A percentile compares a stretch with the other conserved stretches of the same genome.
Conservation (phyloP, 2,797 vertebrate species). For the Pelochelys cantorii region DNA sequence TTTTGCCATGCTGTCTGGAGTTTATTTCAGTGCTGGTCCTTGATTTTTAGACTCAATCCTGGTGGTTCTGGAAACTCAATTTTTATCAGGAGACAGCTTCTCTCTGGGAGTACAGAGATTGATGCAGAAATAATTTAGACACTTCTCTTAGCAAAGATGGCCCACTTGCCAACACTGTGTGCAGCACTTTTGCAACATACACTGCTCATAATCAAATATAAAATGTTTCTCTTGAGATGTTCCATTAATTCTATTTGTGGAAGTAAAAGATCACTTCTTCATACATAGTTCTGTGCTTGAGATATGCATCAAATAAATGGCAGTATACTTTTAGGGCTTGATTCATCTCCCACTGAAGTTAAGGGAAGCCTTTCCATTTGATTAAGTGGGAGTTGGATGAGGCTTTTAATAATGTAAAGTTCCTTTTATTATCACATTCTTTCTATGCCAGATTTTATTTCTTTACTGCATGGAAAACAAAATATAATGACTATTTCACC, state of each 20-base stretch:
- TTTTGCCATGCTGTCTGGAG: not conserved
- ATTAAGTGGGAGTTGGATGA: not conserved
- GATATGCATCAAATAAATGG: not conserved
- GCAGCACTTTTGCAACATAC: not conserved
- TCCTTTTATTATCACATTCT: not conserved
- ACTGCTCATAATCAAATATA: not conserved
- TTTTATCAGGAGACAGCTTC: not conserved
- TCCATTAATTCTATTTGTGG: not conserved
- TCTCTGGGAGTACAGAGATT: slow-evolving; percentile 5
- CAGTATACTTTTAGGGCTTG: not conserved
- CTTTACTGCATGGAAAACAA: not conserved
- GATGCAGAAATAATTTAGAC: not conserved
- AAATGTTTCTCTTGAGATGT: not conserved
- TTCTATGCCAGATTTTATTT: slow-evolving; percentile 7
- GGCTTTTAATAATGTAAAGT: not conserved
- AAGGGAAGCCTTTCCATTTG: not conserved
- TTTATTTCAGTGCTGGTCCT: slow-evolving; percentile 17
- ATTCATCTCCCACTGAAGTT: not conserved
- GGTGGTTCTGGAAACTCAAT: not conserved
- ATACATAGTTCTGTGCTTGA: not conserved
- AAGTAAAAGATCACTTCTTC: not conserved
- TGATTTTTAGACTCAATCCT: slow-evolving; percentile 5
- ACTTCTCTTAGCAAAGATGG: not conserved
- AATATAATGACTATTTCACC: not conserved
- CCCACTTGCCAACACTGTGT: not conserved